phyloP scores from a whole-genome alignment of 2,797 vertebrate genomes.

The Neosalanx taihuensis region DNA sequence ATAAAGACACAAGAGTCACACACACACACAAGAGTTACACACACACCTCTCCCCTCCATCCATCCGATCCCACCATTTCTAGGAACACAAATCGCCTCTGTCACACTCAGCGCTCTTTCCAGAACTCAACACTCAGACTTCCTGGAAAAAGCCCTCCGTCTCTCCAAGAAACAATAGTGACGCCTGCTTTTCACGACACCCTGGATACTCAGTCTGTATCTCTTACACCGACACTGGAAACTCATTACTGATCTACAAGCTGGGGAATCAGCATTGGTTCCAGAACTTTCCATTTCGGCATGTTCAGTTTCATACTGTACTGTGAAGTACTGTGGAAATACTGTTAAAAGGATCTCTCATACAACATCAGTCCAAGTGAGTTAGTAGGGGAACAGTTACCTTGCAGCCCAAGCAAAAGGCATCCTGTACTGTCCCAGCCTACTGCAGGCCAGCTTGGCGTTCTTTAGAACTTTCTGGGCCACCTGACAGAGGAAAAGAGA shows the following conservation, averaged over 20 bases:
- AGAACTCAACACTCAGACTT: constrained; percentile 22
- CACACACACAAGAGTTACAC: too few relatives aligned
- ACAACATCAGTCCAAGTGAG: too few relatives aligned
- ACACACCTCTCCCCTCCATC: too few relatives aligned
- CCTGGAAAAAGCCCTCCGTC: constrained; percentile 9
- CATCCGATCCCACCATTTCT: neutral
- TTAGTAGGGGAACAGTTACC: constrained; percentile 65
- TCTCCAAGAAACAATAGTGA: constrained; percentile 18
- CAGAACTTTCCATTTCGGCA: neutral
- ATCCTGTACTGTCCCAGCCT: constrained; percentile 93
- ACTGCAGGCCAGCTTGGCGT: constrained; percentile 89
- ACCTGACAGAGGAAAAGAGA: constrained; percentile 67
- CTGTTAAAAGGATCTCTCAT: too few relatives aligned
- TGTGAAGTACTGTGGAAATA: neutral
- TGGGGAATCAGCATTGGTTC: too few relatives aligned
- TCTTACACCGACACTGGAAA: too few relatives aligned
- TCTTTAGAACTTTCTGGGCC: constrained; percentile 95
- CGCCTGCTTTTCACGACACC: constrained; percentile 5
- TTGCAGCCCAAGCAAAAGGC: constrained; percentile 97
- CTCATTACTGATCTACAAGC: too few relatives aligned
- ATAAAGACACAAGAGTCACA: too few relatives aligned
- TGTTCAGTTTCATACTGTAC: neutral
- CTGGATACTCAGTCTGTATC: neutral
- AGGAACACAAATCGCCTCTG: constrained; percentile 18
- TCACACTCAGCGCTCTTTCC: constrained; percentile 18